These are phyloP conservation scores for Neodon shergylaensis DNA, from an alignment of 2,113 vertebrate species.

Conservation along the genomic window DNA sequence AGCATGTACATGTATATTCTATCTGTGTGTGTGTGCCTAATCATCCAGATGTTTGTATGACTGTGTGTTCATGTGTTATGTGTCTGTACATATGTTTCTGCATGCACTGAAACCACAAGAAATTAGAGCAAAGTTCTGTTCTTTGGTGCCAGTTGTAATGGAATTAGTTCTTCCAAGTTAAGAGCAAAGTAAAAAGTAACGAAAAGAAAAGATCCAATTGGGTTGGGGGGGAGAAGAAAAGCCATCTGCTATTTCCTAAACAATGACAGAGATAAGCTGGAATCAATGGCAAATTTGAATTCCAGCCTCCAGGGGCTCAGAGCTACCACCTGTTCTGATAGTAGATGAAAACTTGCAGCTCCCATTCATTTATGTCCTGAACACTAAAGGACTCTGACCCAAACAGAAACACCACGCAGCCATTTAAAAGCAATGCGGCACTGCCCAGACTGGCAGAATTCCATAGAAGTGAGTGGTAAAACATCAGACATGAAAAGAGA, in stretches of 20 bases:
- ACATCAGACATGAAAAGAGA: conserved; percentile 73
- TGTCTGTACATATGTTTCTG: background rate
- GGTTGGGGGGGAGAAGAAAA: conserved; percentile 58
- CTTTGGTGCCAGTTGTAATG: background rate
- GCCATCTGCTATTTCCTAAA: conserved; percentile 55
- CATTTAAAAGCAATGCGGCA: conserved; percentile 41
- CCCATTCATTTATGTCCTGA: conserved; percentile 51
- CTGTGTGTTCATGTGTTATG: background rate
- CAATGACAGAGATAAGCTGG: conserved; percentile 59
- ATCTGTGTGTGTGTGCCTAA: background rate
- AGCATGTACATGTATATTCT: no score
- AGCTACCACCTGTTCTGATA: conserved; percentile 54
- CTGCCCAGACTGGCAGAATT: conserved; percentile 53
- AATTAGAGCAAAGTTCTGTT: background rate
- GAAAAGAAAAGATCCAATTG: conserved; percentile 56
- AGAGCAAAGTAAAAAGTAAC: conserved; percentile 14
- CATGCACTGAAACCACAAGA: background rate
- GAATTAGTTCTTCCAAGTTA: conserved; percentile 35
- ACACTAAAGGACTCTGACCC: conserved; percentile 62
- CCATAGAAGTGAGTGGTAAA: conserved; percentile 58
- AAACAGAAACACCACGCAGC: conserved; percentile 52
- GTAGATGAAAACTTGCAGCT: conserved; percentile 57
- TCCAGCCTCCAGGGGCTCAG: conserved; percentile 62
- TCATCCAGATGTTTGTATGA: background rate
- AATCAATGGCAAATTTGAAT: conserved; percentile 77